phyloP scores from a whole-genome alignment of 2,797 vertebrate genomes.

The Sciurus carolinensis region DNA sequence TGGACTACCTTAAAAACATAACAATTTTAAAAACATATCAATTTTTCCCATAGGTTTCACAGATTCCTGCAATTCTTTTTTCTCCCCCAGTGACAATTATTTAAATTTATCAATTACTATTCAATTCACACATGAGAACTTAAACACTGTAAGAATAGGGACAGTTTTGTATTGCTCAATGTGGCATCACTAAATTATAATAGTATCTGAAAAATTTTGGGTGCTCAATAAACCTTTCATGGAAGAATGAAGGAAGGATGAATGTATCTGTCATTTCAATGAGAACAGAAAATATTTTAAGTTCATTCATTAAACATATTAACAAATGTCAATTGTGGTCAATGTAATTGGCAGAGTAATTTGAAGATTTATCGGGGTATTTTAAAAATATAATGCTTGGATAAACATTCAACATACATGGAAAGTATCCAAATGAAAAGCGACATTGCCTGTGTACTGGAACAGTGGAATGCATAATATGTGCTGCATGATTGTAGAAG shows the following conservation, averaged over 20 bases:
- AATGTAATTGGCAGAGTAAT: neutral
- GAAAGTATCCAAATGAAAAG: neutral
- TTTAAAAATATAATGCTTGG: constrained; percentile 10
- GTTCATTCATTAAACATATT: neutral
- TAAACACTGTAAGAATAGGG: neutral
- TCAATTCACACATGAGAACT: neutral
- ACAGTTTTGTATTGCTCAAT: neutral
- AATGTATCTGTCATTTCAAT: neutral
- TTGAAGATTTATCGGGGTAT: neutral
- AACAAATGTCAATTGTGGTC: neutral
- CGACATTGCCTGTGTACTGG: neutral
- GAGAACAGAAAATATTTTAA: neutral
- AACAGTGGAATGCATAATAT: neutral
- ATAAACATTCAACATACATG: neutral
- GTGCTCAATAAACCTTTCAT: no score
- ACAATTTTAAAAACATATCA: neutral
- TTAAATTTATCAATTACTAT: neutral
- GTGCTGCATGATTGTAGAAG: neutral
- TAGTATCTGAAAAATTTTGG: neutral
- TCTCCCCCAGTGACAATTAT: neutral
- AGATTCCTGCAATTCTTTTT: neutral
- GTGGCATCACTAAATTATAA: neutral
- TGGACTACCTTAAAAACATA: neutral
- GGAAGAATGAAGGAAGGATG: no score
- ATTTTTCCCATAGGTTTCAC: neutral